These are phyloP conservation scores for Melitaea cinxia DNA, from an alignment of 1,140 invertebrate genomes.

Conservation along the genomic window DNA sequence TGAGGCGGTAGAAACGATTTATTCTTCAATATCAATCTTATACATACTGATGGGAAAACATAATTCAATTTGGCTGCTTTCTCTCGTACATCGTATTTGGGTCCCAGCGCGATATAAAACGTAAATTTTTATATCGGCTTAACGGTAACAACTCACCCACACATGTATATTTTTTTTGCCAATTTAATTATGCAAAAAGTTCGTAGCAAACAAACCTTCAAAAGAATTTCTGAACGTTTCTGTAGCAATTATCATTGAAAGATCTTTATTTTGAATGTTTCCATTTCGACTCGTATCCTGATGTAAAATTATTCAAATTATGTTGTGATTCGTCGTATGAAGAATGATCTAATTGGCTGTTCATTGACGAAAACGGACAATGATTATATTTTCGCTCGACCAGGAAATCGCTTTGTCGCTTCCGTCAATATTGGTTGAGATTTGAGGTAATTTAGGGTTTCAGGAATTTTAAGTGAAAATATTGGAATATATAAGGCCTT, in stretches of 20 bases:
- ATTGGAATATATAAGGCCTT: background rate
- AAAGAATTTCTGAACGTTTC: background rate
- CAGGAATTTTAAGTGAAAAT: background rate
- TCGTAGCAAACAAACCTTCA: background rate
- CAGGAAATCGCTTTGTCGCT: conserved; percentile 27
- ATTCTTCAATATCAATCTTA: conserved; percentile 55
- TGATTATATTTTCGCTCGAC: conserved; percentile 36
- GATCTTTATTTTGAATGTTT: background rate
- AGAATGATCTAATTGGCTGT: conserved; percentile 48
- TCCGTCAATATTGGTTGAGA: conserved; percentile 13
- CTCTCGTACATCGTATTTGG: conserved; percentile 22
- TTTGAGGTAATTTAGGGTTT: background rate
- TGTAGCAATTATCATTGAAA: background rate
- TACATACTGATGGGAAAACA: conserved; percentile 48
- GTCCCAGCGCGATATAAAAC: conserved; percentile 28
- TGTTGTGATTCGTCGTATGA: conserved; percentile 41
- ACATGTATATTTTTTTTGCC: background rate
- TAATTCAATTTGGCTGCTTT: conserved; percentile 49
- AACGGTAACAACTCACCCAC: background rate
- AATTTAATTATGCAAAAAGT: background rate
- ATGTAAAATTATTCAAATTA: conserved; percentile 56
- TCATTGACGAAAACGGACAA: conserved; percentile 35
- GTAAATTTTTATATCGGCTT: conserved; percentile 22
- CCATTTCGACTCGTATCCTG: conserved; percentile 17
- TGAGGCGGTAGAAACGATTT: conserved; percentile 47